Conservation (phyloP, 2,888 invertebrate species). For the Melanostoma mellinum region DNA sequence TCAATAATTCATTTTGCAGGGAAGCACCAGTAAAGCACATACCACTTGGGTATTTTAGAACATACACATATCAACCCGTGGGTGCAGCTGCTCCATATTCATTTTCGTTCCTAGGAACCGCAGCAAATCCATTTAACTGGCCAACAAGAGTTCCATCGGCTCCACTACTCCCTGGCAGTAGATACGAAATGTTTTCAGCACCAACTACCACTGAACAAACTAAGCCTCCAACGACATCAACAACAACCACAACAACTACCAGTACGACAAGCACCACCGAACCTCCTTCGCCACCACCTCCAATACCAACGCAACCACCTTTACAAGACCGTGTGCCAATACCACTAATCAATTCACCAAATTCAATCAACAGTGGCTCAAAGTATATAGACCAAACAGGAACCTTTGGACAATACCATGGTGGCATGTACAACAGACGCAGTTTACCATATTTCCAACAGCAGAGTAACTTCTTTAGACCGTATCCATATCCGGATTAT, state of each 20-base stretch:
- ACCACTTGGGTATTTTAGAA: constrained; percentile 80
- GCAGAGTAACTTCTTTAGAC: constrained; percentile 76
- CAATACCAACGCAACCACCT: constrained; percentile 54
- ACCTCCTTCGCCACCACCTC: constrained; percentile 71
- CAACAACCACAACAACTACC: constrained; percentile 64
- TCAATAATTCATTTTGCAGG: constrained; percentile 8
- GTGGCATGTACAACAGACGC: constrained; percentile 77
- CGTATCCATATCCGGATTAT: constrained; percentile 81
- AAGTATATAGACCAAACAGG: constrained; percentile 47
- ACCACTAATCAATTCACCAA: constrained; percentile 45
- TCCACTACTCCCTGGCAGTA: constrained; percentile 75
- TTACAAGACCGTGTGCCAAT: constrained; percentile 48
- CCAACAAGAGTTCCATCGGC: constrained; percentile 72
- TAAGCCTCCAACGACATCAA: constrained; percentile 37
- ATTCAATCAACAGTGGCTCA: constrained; percentile 23
- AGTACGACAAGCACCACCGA: constrained; percentile 63
- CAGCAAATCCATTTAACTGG: constrained; percentile 71
- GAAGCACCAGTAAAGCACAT: constrained; percentile 77
- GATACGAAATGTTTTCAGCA: constrained; percentile 76
- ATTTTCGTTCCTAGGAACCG: constrained; percentile 75
- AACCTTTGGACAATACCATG: constrained; percentile 53
- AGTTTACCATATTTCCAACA: constrained; percentile 75
- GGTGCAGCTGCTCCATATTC: constrained; percentile 75
- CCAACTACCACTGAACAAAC: constrained; percentile 53
- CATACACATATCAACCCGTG: constrained; percentile 80